Conservation (phyloP, 2,113 vertebrate species). For the Cyanoderma ruficeps region DNA sequence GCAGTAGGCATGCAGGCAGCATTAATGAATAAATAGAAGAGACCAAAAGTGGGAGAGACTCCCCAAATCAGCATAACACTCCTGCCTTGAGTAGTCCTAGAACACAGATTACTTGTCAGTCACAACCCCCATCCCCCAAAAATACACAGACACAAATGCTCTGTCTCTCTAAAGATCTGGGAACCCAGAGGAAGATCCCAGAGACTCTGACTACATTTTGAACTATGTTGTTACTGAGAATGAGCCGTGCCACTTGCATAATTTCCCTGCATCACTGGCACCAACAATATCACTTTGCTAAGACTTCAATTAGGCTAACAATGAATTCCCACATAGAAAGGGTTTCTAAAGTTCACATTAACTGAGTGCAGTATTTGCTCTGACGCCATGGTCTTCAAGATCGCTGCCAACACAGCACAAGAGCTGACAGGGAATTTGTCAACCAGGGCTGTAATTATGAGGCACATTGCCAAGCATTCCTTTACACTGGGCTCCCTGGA, state of each 20-base stretch:
- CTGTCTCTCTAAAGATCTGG: background rate
- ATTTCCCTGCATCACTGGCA: background rate
- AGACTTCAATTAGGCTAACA: background rate
- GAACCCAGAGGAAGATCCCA: background rate
- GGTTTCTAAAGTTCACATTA: background rate
- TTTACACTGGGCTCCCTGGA: background rate
- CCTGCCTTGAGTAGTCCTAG: background rate
- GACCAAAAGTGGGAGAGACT: background rate
- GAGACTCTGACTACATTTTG: rapidly evolving
- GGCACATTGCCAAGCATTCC: background rate
- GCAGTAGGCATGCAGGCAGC: background rate
- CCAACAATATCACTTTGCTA: background rate
- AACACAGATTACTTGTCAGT: background rate
- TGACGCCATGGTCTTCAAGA: background rate
- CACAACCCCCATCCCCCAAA: rapidly evolving
- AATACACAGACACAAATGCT: background rate
- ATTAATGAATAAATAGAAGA: background rate
- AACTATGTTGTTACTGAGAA: background rate
- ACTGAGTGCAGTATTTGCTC: background rate
- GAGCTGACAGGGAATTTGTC: background rate
- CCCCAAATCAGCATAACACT: background rate
- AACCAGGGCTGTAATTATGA: background rate
- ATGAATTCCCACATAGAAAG: background rate
- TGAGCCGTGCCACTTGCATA: background rate
- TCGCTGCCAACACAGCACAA: background rate